phyloP scores from a whole-genome alignment of 2,113 vertebrate genomes.

The Pardalotus punctatus region DNA sequence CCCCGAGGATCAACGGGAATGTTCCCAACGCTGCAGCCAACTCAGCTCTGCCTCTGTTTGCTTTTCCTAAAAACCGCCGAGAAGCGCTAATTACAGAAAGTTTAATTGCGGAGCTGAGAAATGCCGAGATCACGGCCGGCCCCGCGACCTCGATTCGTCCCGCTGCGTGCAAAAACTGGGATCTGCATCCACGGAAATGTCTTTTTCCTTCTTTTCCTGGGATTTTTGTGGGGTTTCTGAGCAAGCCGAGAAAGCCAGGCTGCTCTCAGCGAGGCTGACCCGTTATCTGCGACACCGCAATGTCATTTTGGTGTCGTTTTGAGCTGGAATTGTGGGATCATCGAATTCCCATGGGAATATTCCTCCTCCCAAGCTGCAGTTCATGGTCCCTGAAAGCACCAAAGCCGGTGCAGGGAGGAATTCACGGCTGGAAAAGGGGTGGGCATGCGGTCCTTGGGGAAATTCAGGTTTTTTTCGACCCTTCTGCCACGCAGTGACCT shows the following conservation, averaged over 20 bases:
- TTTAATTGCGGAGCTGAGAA: background rate
- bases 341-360: background rate
- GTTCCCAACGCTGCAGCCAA: background rate
- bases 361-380: background rate
- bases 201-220: background rate
- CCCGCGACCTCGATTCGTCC: background rate
- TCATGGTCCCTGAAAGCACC: slow-evolving; percentile 17
- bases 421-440: background rate
- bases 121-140: background rate
- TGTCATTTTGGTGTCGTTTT: background rate
- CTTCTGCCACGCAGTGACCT: background rate
- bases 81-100: background rate
- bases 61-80: background rate
- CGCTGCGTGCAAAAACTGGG: rapidly evolving
- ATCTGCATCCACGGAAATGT: background rate
- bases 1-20: rapidly evolving
- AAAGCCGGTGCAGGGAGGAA: background rate
- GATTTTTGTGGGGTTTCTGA: background rate
- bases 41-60: background rate
- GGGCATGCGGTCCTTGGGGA: background rate
- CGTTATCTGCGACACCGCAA: background rate
- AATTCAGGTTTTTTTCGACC: background rate
- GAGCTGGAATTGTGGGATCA: background rate
- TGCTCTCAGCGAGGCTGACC: background rate
- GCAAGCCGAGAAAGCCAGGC: background rate